These are phyloP conservation scores for Meteorus cinctellus DNA, from an alignment of 2,888 invertebrate genomes.

Conservation along the genomic window DNA sequence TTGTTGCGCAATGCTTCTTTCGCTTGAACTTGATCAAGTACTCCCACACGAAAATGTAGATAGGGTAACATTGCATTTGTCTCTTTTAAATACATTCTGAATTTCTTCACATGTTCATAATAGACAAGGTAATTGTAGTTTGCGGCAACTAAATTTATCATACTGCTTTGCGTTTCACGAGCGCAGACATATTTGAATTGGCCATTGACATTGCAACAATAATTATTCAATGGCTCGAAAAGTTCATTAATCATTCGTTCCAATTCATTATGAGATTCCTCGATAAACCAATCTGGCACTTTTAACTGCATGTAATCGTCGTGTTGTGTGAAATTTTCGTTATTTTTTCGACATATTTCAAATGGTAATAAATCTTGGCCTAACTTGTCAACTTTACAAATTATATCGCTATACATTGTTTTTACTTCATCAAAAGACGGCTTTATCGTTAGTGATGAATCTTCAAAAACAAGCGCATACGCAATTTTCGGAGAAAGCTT, in stretches of 20 bases:
- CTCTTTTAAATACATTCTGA: conserved; percentile 56
- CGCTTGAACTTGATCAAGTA: conserved; percentile 59
- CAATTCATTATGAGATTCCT: conserved; percentile 58
- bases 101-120: conserved; percentile 57
- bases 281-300: conserved; percentile 76
- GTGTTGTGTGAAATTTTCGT: conserved; percentile 59
- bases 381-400: conserved; percentile 76
- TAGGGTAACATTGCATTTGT: conserved; percentile 59
- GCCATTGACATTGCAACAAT: conserved; percentile 53
- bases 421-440: conserved; percentile 78
- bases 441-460: conserved; percentile 73
- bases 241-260: conserved; percentile 54
- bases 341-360: conserved; percentile 73
- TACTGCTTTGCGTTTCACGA: conserved; percentile 49
- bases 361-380: conserved; percentile 77
- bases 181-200: conserved; percentile 60
- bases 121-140: conserved; percentile 57
- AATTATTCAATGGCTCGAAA: conserved; percentile 56
- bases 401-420: conserved; percentile 76
- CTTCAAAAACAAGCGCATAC: conserved; percentile 76
- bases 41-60: conserved; percentile 62
- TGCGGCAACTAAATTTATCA: conserved; percentile 48
- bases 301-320: conserved; percentile 76
- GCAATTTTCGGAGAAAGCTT: conserved; percentile 79
- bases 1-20: conserved; percentile 58